phyloP scores from a whole-genome alignment of 1,140 invertebrate species.

The Microvelia longipes region DNA sequence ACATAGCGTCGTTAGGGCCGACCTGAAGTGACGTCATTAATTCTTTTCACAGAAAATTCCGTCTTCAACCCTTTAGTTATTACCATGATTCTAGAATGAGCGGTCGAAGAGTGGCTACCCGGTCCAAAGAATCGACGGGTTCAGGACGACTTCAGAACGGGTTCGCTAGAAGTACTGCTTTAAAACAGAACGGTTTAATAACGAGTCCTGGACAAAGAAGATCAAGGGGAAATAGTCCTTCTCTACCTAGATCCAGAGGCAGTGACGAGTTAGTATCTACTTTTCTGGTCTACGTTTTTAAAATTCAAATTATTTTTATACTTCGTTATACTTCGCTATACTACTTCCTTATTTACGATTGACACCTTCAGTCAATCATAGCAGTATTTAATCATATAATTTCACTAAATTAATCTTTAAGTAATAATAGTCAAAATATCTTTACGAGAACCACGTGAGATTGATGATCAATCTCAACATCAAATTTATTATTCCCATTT shows the following conservation, averaged over 20 bases:
- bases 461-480: no score
- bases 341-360: no score
- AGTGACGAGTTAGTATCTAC: slow-evolving; percentile 28
- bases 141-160: neutral
- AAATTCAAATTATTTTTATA: no score
- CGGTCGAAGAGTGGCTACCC: neutral
- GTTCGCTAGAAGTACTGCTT: neutral
- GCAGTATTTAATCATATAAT: no score
- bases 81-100: neutral
- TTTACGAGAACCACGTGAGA: no score
- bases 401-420: no score
- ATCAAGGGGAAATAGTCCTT: slow-evolving; percentile 26
- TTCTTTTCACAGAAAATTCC: neutral
- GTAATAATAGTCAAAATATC: no score
- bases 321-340: no score
- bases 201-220: slow-evolving; percentile 22
- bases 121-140: neutral
- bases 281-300: neutral
- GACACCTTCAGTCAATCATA: no score
- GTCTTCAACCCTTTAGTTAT: neutral
- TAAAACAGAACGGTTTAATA: slow-evolving; percentile 14
- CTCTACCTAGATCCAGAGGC: slow-evolving; percentile 26
- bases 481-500: no score
- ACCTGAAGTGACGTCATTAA: slow-evolving; percentile 2
- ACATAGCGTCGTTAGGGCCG: slow-evolving; percentile 16